A percentile compares a stretch with the other conserved stretches of the same genome.
These are phyloP conservation scores for Neogobius melanostomus DNA, from an alignment of 2,113 vertebrate genomes.

Conservation along the genomic window DNA sequence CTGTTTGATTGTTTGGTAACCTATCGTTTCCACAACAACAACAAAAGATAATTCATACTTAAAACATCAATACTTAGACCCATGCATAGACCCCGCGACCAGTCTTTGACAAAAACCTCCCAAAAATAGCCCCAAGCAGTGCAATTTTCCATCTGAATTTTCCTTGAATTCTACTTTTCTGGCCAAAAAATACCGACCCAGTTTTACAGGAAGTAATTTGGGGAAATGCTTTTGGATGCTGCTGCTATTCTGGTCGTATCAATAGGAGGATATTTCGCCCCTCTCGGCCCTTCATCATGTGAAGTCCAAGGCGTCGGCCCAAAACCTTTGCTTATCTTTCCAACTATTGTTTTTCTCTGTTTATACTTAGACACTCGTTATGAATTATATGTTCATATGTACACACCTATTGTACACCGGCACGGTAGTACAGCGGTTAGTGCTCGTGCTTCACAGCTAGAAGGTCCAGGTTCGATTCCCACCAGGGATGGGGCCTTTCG, in stretches of 20 bases:
- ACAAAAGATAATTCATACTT: too few relatives aligned
- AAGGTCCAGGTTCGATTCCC: too few relatives aligned
- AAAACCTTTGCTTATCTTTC: constrained; percentile 58
- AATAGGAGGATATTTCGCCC: constrained; percentile 70
- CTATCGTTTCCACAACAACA: too few relatives aligned
- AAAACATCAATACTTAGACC: too few relatives aligned
- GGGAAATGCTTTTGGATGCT: constrained; percentile 23
- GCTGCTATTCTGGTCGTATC: constrained; percentile 52
- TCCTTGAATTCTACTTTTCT: background rate
- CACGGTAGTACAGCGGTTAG: too few relatives aligned
- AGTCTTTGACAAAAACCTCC: too few relatives aligned
- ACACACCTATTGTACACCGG: too few relatives aligned
- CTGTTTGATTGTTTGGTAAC: too few relatives aligned
- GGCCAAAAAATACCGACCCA: background rate
- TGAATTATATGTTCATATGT: constrained; percentile 15
- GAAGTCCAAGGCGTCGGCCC: constrained; percentile 22
- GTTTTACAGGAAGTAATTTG: constrained; percentile 30
- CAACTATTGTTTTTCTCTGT: constrained; percentile 53
- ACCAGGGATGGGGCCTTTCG: too few relatives aligned
- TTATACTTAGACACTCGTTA: constrained; percentile 25
- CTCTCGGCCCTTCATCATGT: constrained; percentile 10
- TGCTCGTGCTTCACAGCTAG: too few relatives aligned
- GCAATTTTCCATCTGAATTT: too few relatives aligned
- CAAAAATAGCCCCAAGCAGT: background rate
- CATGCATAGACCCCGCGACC: too few relatives aligned